Conservation (phyloP, 2,113 vertebrate species). For the Apodemus speciosus region DNA sequence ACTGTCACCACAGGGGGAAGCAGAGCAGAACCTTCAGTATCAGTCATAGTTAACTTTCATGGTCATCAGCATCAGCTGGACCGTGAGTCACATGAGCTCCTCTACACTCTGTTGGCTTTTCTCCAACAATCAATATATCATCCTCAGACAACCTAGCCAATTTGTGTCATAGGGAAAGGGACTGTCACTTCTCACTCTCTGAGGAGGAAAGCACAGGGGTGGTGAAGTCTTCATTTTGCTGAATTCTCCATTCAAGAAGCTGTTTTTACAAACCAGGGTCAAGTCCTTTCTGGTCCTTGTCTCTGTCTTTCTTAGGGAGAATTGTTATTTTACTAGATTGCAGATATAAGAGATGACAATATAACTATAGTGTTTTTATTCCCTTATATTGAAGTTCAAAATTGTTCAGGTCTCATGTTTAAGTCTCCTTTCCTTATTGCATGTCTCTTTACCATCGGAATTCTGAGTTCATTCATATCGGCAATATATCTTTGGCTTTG, state of each 20-base stretch:
- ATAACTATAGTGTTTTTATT: not conserved
- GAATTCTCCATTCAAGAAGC: not conserved
- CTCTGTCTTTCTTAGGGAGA: not conserved
- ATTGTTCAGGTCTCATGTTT: not conserved
- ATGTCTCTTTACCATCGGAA: not conserved
- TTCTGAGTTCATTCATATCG: not conserved
- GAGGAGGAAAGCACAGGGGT: not conserved
- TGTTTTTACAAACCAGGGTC: not conserved
- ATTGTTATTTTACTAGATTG: not conserved
- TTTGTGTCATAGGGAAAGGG: not conserved
- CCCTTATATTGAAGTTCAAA: not conserved
- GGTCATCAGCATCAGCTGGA: not conserved
- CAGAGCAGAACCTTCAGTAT: not conserved
- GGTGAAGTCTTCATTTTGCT: not conserved
- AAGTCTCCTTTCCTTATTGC: not conserved
- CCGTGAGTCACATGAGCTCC: not conserved
- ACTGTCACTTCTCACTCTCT: not conserved
- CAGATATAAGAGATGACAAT: not conserved
- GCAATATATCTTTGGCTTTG: not conserved
- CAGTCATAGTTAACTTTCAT: not conserved
- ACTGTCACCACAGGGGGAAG: conserved; percentile 19
- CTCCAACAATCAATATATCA: not conserved
- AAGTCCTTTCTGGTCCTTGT: not conserved
- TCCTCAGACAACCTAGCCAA: not conserved
- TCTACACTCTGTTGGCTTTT: not conserved